Base-by-base conservation (phyloP, 2,113 vertebrate genomes). In the Amazona vittata region DNA sequence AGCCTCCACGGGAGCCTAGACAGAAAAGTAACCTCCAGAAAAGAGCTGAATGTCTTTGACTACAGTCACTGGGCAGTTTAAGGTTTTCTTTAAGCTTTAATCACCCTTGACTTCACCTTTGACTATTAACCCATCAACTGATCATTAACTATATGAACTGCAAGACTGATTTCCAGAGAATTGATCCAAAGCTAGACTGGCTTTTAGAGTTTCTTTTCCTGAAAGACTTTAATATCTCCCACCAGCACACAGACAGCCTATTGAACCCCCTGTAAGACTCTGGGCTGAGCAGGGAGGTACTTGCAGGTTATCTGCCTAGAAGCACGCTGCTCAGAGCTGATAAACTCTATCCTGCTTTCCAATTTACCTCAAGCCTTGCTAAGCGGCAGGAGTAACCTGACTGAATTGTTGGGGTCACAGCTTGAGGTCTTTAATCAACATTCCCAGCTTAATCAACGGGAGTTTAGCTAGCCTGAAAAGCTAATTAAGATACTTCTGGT, bases 341-440 rank as follows among this genome's bases (percentile, higher is more conserved):
- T 96, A 94, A 97, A 96, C 70, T 93, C 86, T 49, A 70, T 83
- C 35, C 69, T 60, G n/a, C 63, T 90, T 96, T 97, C 91, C 70
- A 86, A 53, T 93, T 96, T 94, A 93, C 75, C 81, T 85, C 79
- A 55, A 78, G 83, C 85, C 82, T 89, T 47, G 52, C 74, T 73
- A 85, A 94, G 83, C 25, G 2, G 92, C 59, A 79, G 76, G 77
- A 94, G 68, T 73, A 94, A 95, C 86, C 76, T 83, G 44, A 47
- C 53, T 74, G 62, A 79, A 92, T 91, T 76, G 91, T 71, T 86
- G 47, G 62, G 74, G 81, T 94, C 92, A 92, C 91, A 94, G 95
- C 91, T 84, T 89, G 95, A 84, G 50, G 85, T 86, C 83, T 76
- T 94, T 94, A 95, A 96, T 95, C 92, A 95, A 94, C 83, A 85